Conservation (phyloP, 2,797 vertebrate species). For the Phataginus tricuspis region DNA sequence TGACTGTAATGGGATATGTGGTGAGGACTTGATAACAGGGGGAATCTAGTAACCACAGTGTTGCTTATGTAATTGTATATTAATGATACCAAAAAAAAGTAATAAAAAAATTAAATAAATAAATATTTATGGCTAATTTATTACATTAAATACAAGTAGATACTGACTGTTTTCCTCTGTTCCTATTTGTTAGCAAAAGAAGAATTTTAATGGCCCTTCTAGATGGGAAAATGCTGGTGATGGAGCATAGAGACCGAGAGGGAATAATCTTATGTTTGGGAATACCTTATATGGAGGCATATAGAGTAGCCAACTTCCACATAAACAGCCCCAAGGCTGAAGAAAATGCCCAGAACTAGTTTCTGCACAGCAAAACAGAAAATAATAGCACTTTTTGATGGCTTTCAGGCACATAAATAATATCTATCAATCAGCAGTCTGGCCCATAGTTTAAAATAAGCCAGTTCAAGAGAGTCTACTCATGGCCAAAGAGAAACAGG, state of each 20-base stretch:
- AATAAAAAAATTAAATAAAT: no score
- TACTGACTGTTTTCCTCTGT: background rate
- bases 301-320: background rate
- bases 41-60: no score
- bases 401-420: slow-evolving; percentile 28
- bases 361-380: background rate
- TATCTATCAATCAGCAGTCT: slow-evolving; percentile 2
- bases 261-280: background rate
- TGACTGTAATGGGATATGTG: no score
- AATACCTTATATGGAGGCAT: background rate
- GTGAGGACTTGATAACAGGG: no score
- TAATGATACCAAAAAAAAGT: no score
- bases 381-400: background rate
- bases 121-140: background rate
- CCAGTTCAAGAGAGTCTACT: background rate
- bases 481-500: slow-evolving; percentile 36
- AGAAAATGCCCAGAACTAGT: background rate
- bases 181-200: background rate
- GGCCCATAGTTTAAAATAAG: slow-evolving; percentile 40
- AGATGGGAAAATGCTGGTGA: background rate
- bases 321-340: background rate
- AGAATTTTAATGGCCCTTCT: background rate
- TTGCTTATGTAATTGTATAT: no score
- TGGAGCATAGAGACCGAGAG: background rate
- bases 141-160: background rate